These are phyloP conservation scores for Gymnobelideus leadbeateri DNA, from an alignment of 2,113 vertebrate species.

Conservation along the genomic window DNA sequence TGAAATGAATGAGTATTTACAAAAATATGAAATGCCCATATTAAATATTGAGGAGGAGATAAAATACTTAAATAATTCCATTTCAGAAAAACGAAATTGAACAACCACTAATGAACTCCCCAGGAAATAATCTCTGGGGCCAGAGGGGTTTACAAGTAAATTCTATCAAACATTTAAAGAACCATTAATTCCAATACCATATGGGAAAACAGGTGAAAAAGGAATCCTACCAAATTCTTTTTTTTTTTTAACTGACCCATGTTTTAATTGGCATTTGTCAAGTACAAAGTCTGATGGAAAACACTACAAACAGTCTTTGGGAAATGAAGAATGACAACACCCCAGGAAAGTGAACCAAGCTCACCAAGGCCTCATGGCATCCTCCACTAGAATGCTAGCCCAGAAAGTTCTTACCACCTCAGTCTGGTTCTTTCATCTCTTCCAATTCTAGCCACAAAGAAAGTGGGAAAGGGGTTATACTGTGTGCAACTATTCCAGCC, in stretches of 20 bases:
- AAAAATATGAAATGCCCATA: too few relatives aligned
- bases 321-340: constrained; percentile 48
- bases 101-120: too few relatives aligned
- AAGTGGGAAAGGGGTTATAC: constrained; percentile 30
- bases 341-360: constrained; percentile 11
- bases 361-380: constrained; percentile 28
- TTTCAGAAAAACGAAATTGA: too few relatives aligned
- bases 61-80: too few relatives aligned
- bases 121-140: too few relatives aligned
- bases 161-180: too few relatives aligned
- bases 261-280: constrained; percentile 73
- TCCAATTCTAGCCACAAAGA: constrained; percentile 54
- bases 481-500: constrained; percentile 53
- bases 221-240: too few relatives aligned
- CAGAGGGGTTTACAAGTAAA: too few relatives aligned
- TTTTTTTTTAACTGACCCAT: constrained; percentile 57
- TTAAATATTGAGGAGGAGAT: too few relatives aligned
- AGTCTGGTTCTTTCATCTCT: constrained; percentile 16
- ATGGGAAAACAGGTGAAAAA: too few relatives aligned
- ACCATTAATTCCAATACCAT: too few relatives aligned
- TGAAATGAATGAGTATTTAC: too few relatives aligned
- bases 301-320: constrained; percentile 36
- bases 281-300: constrained; percentile 68
- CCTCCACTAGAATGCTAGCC: constrained; percentile 34
- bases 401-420: constrained; percentile 24